These are phyloP conservation scores for Cylloceria caligata DNA, from an alignment of 2,888 invertebrate species.

Conservation along the genomic window DNA sequence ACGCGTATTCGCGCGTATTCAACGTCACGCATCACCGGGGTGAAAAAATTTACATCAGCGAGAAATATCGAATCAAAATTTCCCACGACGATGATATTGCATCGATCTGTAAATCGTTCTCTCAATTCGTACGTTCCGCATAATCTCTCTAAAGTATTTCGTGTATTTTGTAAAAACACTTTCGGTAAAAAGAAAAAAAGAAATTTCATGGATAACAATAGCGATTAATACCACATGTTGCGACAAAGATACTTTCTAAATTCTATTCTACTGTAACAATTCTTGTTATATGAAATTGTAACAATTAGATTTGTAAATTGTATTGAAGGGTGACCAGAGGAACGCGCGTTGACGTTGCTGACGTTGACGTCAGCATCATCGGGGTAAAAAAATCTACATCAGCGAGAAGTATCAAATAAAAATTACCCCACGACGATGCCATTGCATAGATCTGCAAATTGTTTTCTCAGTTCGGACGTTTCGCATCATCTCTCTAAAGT, in stretches of 20 bases:
- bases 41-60: constrained; percentile 51
- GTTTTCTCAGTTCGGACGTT: not conserved
- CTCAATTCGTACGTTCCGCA: not conserved
- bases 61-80: constrained; percentile 53
- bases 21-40: not conserved
- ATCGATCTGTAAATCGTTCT: constrained; percentile 16
- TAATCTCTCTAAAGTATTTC: constrained; percentile 1
- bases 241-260: too few species aligned
- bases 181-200: not conserved
- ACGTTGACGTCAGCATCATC: constrained; percentile 1
- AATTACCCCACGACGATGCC: constrained; percentile 59
- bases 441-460: constrained; percentile 24
- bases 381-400: constrained; percentile 48
- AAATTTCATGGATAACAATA: too few species aligned
- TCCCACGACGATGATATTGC: constrained; percentile 56
- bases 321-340: constrained; percentile 23
- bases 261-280: too few species aligned
- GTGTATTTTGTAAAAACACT: not conserved
- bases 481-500: not conserved
- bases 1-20: constrained; percentile 5
- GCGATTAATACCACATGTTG: too few species aligned
- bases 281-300: too few species aligned
- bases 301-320: too few species aligned
- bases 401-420: constrained; percentile 47
- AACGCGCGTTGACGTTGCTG: constrained; percentile 16